Base-by-base conservation (phyloP, 2,797 vertebrate genomes). In the Clarias fuscus region DNA sequence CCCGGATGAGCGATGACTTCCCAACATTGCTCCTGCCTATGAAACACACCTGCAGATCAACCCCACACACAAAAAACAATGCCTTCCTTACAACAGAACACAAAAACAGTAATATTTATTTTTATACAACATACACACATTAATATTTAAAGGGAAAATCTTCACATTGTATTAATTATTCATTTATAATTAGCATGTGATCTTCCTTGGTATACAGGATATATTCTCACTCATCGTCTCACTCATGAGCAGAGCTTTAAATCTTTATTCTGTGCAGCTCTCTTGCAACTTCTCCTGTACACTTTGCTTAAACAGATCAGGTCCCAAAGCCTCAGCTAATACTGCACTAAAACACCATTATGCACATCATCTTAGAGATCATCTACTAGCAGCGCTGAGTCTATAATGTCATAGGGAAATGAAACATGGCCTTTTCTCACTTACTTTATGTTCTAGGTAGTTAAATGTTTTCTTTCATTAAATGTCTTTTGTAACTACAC, bases 21-120 rank as follows among this genome's bases (percentile, higher is more conserved):
- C 98, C 98, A 86, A 99, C 97, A 7, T 99, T 99, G 92, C 98
- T 99, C 75, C 97, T 95, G 89, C 98, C 98, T 48, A 99, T 95
- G 91, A 99, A 99, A 93, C 98, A 98, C 65, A 99, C 97, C 98
- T 99, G 92, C 13, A 77, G 22, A 40, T 64, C 73, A 80, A 43
- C 11, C 40, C 10, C 64, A 85, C 65, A 40, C 24, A 59, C 48
- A 59, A 30, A 27, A 77, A 33, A 59, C 58, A 37, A 79, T 33
- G 13, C 11, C 56, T 79, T n/a, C 13, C 13, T n/a, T 79, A 79
- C 11, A 79, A 79, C 33, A 43, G n/a, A 62, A 40, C 2, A 59
- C 7, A 0, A 58, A 30, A 24, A 14, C 71, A 75, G 6, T n/a
- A 5, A 7, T 20, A 43, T 22, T 7, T 22, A 40, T 40, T 40